These are phyloP conservation scores for Galaxias olidus DNA, from an alignment of 2,797 vertebrate genomes.

Conservation along the genomic window DNA sequence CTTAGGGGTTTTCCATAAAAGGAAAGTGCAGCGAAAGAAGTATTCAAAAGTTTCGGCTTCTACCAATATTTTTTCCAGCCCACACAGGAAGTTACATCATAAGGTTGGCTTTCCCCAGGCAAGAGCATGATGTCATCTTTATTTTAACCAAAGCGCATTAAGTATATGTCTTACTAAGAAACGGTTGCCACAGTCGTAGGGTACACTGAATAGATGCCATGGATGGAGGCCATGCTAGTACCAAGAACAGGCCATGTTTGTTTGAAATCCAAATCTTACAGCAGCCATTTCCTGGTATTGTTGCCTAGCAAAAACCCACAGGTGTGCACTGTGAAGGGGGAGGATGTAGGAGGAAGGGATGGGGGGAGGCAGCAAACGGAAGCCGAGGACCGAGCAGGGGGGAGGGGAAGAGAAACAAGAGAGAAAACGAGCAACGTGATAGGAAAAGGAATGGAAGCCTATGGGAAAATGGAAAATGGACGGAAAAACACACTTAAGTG, in stretches of 20 bases:
- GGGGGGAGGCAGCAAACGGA: constrained; percentile 15
- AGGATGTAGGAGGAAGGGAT: constrained; percentile 16
- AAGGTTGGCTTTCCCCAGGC: constrained; percentile 4
- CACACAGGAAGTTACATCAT: constrained; percentile 38
- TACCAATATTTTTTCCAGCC: background rate
- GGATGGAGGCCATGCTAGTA: background rate
- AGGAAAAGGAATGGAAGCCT: constrained; percentile 6
- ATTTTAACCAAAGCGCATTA: background rate
- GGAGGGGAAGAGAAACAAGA: background rate
- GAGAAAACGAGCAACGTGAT: constrained; percentile 1
- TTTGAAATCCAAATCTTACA: constrained; percentile 18
- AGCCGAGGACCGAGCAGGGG: constrained; percentile 29
- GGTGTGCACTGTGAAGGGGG: constrained; percentile 50
- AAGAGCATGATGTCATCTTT: constrained; percentile 28
- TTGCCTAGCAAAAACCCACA: constrained; percentile 53
- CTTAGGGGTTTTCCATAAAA: no score
- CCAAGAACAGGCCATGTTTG: constrained; percentile 18
- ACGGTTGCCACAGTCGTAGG: no score
- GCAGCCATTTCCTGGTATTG: constrained; percentile 73
- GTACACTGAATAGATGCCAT: background rate
- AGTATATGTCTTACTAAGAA: background rate
- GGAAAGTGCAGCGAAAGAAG: no score
- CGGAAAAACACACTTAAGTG: constrained; percentile 2
- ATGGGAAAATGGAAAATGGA: constrained; percentile 12
- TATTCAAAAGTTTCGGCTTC: no score